Evolutionary conservation across 53 echinoderm and acorn worm genomes (phyloP).

Genomic region (Apostichopus leukothele): DNA sequence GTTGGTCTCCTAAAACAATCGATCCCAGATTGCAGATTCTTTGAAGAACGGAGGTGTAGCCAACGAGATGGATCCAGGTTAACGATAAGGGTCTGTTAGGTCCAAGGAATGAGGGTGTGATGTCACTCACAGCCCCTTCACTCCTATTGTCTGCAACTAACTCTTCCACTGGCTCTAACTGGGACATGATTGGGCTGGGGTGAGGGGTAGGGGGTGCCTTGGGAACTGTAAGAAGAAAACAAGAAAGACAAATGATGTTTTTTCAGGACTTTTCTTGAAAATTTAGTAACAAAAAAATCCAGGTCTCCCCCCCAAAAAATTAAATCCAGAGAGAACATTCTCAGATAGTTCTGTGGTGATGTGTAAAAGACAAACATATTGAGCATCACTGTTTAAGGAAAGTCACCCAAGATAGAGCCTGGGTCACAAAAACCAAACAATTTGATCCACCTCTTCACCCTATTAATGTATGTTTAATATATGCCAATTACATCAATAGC

Average conservation of each 20-base stretch:
- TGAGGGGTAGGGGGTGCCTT: constrained; percentile 42
- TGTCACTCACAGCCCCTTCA: constrained; percentile 41
- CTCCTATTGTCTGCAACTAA: constrained; percentile 47
- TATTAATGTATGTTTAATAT: too few relatives aligned
- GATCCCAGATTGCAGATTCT: constrained; percentile 61
- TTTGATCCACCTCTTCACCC: too few relatives aligned
- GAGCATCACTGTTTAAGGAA: not conserved
- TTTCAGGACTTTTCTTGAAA: too few relatives aligned
- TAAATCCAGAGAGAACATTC: too few relatives aligned
- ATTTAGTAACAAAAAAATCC: too few relatives aligned
- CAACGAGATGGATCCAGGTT: constrained; percentile 91
- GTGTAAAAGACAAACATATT: too few relatives aligned
- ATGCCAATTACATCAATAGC: too few relatives aligned
- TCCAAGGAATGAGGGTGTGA: not conserved
- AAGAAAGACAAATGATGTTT: too few relatives aligned
- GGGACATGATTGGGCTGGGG: constrained; percentile 40
- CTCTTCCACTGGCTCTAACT: constrained; percentile 71
- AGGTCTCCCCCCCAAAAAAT: too few relatives aligned
- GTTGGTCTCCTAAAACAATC: not conserved
- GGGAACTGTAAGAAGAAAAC: constrained; percentile 26
- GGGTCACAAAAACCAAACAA: too few relatives aligned
- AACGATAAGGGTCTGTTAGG: constrained; percentile 41
- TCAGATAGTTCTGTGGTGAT: too few relatives aligned
- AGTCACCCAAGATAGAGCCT: not conserved
- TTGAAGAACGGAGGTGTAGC: constrained; percentile 85